Percentiles rank a stretch among this genome's conserved stretches.
Conservation (phyloP, 35 echinoderm and acorn worm genomes). For the Acanthaster planci region DNA sequence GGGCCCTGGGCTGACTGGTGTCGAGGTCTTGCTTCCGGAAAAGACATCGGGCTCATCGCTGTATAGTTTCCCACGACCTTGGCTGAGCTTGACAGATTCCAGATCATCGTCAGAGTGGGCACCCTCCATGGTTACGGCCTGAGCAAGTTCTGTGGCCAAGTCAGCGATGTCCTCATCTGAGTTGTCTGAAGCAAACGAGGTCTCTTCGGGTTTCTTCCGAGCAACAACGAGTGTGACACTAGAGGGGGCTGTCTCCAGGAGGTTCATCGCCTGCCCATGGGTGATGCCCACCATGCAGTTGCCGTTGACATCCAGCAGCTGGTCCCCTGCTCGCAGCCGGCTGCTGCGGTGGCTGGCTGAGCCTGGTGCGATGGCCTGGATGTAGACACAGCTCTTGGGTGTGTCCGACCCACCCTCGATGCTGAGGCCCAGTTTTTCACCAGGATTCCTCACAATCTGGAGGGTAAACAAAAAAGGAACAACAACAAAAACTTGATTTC, state of each 20-base stretch:
- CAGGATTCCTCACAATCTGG: constrained; percentile 60
- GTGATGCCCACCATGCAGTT: constrained; percentile 94
- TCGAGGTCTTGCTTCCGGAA: background rate
- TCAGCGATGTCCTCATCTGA: constrained; percentile 57
- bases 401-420: constrained; percentile 88
- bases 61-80: background rate
- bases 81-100: background rate
- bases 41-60: background rate
- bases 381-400: constrained; percentile 67
- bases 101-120: background rate
- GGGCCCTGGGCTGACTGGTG: background rate
- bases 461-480: too few species aligned
- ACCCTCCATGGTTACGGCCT: constrained; percentile 25
- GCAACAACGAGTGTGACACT: constrained; percentile 43
- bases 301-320: constrained; percentile 81
- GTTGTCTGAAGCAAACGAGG: background rate
- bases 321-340: constrained; percentile 65
- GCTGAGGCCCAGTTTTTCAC: constrained; percentile 66
- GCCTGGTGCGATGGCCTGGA: constrained; percentile 35
- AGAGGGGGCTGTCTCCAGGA: constrained; percentile 45
- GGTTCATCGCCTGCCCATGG: constrained; percentile 76
- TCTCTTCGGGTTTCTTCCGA: constrained; percentile 45
- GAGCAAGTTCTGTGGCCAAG: constrained; percentile 72
- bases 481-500: too few species aligned
- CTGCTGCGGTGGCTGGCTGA: constrained; percentile 62